phyloP scores from a whole-genome alignment of 2,797 vertebrate genomes.

The Enteromius viviparus region DNA sequence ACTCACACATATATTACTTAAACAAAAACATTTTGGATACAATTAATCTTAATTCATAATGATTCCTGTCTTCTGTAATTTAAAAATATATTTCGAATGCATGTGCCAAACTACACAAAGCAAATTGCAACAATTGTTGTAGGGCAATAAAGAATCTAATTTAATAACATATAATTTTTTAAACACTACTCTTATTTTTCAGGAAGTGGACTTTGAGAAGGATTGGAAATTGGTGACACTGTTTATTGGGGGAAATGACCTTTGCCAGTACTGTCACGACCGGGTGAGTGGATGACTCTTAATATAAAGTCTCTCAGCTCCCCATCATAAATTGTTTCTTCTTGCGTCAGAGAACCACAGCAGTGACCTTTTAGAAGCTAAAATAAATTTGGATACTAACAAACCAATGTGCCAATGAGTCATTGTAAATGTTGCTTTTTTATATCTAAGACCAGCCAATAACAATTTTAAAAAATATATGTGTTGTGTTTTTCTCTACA shows the following conservation, averaged over 20 bases:
- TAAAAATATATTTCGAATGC: neutral
- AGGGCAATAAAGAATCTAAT: neutral
- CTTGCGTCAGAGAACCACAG: neutral
- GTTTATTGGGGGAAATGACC: slow-evolving; percentile 88
- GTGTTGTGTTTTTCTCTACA: slow-evolving; percentile 46
- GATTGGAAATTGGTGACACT: slow-evolving; percentile 97
- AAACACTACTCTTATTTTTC: slow-evolving; percentile 22
- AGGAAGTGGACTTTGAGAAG: slow-evolving; percentile 86
- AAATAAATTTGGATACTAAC: neutral
- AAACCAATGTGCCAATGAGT: neutral
- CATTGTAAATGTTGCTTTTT: neutral
- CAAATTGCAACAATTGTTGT: neutral
- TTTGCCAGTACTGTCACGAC: slow-evolving; percentile 90
- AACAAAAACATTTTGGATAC: too few relatives aligned
- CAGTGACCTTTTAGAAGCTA: slow-evolving; percentile 12
- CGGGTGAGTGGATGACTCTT: slow-evolving; percentile 75
- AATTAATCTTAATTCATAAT: too few relatives aligned
- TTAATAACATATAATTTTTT: neutral
- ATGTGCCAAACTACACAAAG: neutral
- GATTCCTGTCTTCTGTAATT: neutral
- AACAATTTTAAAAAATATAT: neutral
- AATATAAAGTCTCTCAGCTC: neutral
- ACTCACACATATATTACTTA: too few relatives aligned
- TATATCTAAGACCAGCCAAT: neutral
- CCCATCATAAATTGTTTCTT: neutral